Base-by-base conservation (phyloP, 2,888 invertebrate genomes). In the Ennomos quercinarius region DNA sequence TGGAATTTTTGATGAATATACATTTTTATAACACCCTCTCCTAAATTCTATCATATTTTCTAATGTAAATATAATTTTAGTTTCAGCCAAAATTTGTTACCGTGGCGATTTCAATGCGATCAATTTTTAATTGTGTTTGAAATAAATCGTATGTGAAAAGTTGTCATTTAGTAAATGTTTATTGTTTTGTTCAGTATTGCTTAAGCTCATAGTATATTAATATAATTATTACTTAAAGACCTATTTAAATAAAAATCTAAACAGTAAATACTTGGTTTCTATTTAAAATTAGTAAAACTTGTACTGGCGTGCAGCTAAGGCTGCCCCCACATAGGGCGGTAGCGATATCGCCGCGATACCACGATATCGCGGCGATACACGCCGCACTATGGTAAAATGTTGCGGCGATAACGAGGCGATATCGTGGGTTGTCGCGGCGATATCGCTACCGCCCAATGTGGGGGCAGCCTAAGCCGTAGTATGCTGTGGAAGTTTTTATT, bases 111-210 rank as follows among this genome's bases (percentile, higher is more conserved):
- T 47, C 53, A 62, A 63, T 71, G 62, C 63, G 75, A 77, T 72
- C 39, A 27, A 72, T 72, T 71, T 66, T 56, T 54, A 70, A 69
- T 69, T 73, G 70, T 74, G 73, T 60, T 84, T 85, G 80, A 72
- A 78, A 77, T 27, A 70, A 66, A 73, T 76, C 72, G 68, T 81
- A 78, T 76, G 63, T 76, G 76, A 79, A 77, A 78, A 83, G 86
- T 87, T 87, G 80, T 81, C 78, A 80, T 74, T 76, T 78, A 89
- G 87, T 90, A 91, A 88, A 91, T 89, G 67, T 90, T 87, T 91
- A 90, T 90, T 79, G 84, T 90, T 91, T 88, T 87, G 89, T 91
- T 91, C 90, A 87, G 89, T 89, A 91, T 89, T 90, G 83, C 81
- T 75, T 91, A 90, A 89, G 89, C 80, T 78, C 83, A 89, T 87